Conservation (phyloP, 2,113 vertebrate species). For the Tragelaphus imberbis region DNA sequence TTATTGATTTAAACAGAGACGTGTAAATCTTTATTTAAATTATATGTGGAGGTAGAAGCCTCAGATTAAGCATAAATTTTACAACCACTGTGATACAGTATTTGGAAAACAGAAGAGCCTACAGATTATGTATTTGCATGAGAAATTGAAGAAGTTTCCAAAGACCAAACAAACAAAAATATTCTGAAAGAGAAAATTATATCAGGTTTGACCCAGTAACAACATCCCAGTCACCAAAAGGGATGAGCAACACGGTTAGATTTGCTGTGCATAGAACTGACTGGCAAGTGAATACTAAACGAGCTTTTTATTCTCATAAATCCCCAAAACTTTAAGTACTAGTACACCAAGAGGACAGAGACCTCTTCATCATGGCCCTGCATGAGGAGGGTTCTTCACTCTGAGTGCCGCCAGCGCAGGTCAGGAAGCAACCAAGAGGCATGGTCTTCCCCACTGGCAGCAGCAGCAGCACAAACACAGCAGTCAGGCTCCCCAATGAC, state of each 20-base stretch:
- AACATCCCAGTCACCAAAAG: not conserved
- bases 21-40: not conserved
- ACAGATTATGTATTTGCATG: not conserved
- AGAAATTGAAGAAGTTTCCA: not conserved
- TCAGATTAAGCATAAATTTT: not conserved
- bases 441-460: accelerated
- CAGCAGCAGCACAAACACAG: too few relatives aligned
- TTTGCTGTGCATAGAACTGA: not conserved
- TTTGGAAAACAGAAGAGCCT: not conserved
- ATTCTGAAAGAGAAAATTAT: not conserved
- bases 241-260: not conserved
- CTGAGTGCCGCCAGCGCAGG: too few relatives aligned
- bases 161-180: not conserved
- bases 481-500: accelerated
- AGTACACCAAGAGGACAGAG: not conserved
- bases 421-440: not conserved
- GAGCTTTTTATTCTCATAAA: not conserved
- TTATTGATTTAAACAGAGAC: constrained; percentile 22
- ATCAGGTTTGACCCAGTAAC: not conserved
- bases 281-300: not conserved
- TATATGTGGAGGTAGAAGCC: not conserved
- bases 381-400: not conserved
- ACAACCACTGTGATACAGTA: not conserved
- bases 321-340: not conserved
- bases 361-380: not conserved